phyloP scores from a whole-genome alignment of 2,888 invertebrate genomes.

The Augochlorella aurata region DNA sequence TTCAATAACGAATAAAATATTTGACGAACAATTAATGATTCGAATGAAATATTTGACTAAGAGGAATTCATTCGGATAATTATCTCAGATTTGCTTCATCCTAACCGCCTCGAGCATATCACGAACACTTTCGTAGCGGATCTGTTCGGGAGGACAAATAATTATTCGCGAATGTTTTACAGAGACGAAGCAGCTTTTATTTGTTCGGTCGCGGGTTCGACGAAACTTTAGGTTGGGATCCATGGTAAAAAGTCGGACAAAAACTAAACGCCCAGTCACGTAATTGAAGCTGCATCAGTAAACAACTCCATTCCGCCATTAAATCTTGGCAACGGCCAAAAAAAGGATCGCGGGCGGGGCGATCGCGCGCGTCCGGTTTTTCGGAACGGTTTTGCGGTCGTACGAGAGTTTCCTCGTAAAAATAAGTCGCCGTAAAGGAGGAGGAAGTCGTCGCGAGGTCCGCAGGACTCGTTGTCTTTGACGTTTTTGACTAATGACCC shows the following conservation, averaged over 20 bases:
- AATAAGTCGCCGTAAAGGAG: conserved; percentile 27
- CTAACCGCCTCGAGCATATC: no score
- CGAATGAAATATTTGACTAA: no score
- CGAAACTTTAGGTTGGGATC: not conserved
- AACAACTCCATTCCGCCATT: conserved; percentile 18
- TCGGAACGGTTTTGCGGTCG: not conserved
- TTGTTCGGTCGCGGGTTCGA: conserved; percentile 2
- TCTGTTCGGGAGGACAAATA: not conserved
- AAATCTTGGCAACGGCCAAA: conserved; percentile 23
- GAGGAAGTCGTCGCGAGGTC: conserved; percentile 31
- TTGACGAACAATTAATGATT: no score
- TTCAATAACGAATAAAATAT: no score
- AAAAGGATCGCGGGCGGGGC: conserved; percentile 4
- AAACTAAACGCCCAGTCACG: conserved; percentile 15
- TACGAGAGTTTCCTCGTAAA: conserved; percentile 11
- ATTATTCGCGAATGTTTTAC: not conserved
- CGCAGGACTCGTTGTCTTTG: conserved; percentile 61
- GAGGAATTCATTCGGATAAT: no score
- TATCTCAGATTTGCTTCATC: no score
- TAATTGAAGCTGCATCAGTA: conserved; percentile 13
- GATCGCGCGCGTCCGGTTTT: not conserved
- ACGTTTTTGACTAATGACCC: conserved; percentile 66
- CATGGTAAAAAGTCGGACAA: not conserved
- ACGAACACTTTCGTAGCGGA: no score
- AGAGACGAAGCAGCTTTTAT: not conserved